Conservation (phyloP, 2,113 vertebrate species). For the Galbula dea region DNA sequence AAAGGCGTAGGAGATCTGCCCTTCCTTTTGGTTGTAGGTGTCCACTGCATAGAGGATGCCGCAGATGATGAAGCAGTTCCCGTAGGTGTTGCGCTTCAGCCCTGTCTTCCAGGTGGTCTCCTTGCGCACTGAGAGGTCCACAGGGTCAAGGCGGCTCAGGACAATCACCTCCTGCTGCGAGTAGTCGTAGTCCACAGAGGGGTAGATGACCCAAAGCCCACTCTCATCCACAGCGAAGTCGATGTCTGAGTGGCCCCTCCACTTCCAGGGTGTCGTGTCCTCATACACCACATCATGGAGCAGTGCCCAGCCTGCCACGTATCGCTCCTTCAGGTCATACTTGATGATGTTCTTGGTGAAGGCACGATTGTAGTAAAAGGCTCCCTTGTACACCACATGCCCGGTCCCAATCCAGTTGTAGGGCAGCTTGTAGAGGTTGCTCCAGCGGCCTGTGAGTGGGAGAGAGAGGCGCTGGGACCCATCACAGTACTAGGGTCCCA, state of each 20-base stretch:
- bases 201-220: constrained; percentile 98
- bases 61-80: constrained; percentile 96
- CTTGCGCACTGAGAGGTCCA: constrained; percentile 86
- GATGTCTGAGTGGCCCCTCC: constrained; percentile 95
- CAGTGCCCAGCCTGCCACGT: constrained; percentile 89
- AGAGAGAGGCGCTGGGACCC: background rate
- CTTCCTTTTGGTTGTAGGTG: constrained; percentile 87
- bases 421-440: constrained; percentile 95
- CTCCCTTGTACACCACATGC: constrained; percentile 91
- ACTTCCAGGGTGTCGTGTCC: constrained; percentile 95
- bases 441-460: constrained; percentile 84
- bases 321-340: constrained; percentile 90
- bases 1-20: constrained; percentile 89
- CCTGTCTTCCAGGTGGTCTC: constrained; percentile 93
- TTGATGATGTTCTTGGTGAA: constrained; percentile 99
- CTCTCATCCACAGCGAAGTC: constrained; percentile 97
- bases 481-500: background rate
- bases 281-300: constrained; percentile 90
- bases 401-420: constrained; percentile 99
- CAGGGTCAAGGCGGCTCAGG: constrained; percentile 88
- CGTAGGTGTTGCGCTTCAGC: constrained; percentile 87
- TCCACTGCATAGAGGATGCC: constrained; percentile 93
- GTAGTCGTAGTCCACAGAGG: constrained; percentile 83
- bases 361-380: constrained; percentile 96
- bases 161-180: constrained; percentile 89